phyloP scores from a whole-genome alignment of 2,888 invertebrate species.

The Ichneumoninae sp. region DNA sequence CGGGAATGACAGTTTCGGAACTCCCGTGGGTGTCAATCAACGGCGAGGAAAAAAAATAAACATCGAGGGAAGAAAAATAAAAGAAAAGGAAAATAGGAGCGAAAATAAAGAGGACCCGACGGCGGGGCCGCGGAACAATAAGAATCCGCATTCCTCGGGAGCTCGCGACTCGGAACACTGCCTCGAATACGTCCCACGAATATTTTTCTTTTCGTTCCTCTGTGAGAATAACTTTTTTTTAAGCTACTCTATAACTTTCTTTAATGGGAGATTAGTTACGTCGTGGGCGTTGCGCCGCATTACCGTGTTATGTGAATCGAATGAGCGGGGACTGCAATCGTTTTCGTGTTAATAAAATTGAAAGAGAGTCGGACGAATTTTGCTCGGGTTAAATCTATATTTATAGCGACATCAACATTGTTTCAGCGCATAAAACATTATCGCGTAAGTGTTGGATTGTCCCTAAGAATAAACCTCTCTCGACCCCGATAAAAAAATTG shows the following conservation, averaged over 20 bases:
- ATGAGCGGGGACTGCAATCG: neutral
- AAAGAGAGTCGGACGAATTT: conserved; percentile 3
- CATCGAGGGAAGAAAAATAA: conserved; percentile 25
- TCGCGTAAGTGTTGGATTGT: conserved; percentile 30
- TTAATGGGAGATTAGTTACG: neutral
- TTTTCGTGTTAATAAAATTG: neutral
- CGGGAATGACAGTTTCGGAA: conserved; percentile 52
- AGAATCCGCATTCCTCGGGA: conserved; percentile 39
- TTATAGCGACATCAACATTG: too few relatives aligned
- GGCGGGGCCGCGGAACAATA: conserved; percentile 28
- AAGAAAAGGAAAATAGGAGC: conserved; percentile 6
- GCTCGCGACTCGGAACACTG: conserved; percentile 10
- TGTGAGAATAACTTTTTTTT: neutral
- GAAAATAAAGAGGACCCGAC: conserved; percentile 19
- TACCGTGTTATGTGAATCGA: neutral
- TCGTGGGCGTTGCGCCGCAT: neutral
- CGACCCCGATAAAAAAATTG: neutral
- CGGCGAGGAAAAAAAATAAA: conserved; percentile 47
- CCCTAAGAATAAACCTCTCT: conserved; percentile 1
- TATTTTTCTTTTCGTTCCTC: conserved; percentile 23
- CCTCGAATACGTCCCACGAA: conserved; percentile 45
- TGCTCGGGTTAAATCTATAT: too few relatives aligned
- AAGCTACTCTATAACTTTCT: neutral
- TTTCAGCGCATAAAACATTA: conserved; percentile 1
- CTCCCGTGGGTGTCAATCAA: conserved; percentile 63